Conservation (phyloP, 2,888 invertebrate species). For the Diarsia dahlii region DNA sequence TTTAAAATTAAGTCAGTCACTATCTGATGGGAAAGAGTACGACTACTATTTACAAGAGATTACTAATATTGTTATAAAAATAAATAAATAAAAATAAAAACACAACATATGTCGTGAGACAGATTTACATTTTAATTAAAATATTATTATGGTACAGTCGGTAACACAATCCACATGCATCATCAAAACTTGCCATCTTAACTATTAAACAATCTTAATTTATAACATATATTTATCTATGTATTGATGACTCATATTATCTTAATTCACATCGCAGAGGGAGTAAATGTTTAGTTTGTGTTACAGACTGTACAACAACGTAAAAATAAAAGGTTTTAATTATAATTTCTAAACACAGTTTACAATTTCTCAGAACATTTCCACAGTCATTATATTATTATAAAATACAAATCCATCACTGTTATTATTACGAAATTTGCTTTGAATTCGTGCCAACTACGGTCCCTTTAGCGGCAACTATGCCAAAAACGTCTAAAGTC, state of each 20-base stretch:
- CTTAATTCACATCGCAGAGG: slow-evolving; percentile 15
- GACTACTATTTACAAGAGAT: slow-evolving; percentile 80
- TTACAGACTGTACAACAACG: slow-evolving; percentile 56
- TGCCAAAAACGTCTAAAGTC: slow-evolving; percentile 73
- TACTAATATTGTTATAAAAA: slow-evolving; percentile 70
- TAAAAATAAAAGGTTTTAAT: slow-evolving; percentile 33
- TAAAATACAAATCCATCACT: slow-evolving; percentile 48
- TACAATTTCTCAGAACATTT: slow-evolving; percentile 65
- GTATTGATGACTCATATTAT: slow-evolving; percentile 7
- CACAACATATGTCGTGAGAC: slow-evolving; percentile 91
- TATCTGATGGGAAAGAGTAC: slow-evolving; percentile 89
- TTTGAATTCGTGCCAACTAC: slow-evolving; percentile 66
- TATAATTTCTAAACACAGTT: slow-evolving; percentile 59
- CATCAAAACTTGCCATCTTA: slow-evolving; percentile 27
- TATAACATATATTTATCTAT: neutral
- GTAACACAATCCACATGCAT: slow-evolving; percentile 53
- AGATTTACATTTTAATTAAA: slow-evolving; percentile 73
- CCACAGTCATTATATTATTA: slow-evolving; percentile 70
- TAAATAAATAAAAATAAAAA: slow-evolving; percentile 72
- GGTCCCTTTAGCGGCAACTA: slow-evolving; percentile 62
- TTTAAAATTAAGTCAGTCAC: slow-evolving; percentile 76
- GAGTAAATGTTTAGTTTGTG: slow-evolving; percentile 28
- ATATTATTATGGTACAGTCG: slow-evolving; percentile 58
- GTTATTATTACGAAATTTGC: slow-evolving; percentile 59
- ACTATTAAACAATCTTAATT: neutral